Percentiles rank a stretch among this genome's conserved stretches.
Evolutionary conservation across 2,888 invertebrate genomes (phyloP).

Genomic region (Cheilosia scutellata): DNA sequence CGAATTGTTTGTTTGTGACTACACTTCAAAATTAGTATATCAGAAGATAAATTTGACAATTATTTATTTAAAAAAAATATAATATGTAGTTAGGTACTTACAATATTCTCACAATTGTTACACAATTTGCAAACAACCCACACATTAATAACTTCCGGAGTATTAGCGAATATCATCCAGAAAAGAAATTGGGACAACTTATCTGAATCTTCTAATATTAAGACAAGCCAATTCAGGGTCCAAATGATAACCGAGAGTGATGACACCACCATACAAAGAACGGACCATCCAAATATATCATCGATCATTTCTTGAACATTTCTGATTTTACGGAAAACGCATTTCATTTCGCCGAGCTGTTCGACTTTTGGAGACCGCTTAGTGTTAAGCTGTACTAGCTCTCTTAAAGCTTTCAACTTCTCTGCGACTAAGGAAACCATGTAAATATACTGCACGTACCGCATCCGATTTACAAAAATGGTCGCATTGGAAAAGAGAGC

Average conservation of each 20-base stretch:
- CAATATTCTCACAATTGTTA: conserved; percentile 42
- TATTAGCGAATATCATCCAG: not conserved
- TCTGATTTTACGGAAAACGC: conserved; percentile 31
- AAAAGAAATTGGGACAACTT: too few species aligned
- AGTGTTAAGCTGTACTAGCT: not conserved
- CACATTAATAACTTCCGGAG: conserved; percentile 22
- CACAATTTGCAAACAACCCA: conserved; percentile 16
- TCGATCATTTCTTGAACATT: conserved; percentile 6
- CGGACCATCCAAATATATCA: conserved; percentile 30
- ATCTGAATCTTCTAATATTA: not conserved
- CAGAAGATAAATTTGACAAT: too few species aligned
- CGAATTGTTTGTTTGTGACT: too few species aligned
- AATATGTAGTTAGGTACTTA: conserved; percentile 45
- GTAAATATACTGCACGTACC: conserved; percentile 45
- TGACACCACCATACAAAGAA: conserved; percentile 16
- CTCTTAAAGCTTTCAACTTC: conserved; percentile 28
- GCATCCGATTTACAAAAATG: not conserved
- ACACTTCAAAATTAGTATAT: too few species aligned
- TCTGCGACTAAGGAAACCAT: conserved; percentile 21
- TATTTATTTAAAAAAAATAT: not conserved
- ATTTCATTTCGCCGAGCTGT: conserved; percentile 23
- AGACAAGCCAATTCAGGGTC: conserved; percentile 28
- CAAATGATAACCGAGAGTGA: conserved; percentile 21
- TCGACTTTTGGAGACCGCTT: not conserved
- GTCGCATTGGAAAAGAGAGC: conserved; percentile 1